Conservation (phyloP, 2,888 invertebrate genomes). For the Siphonodentalium dalli region DNA sequence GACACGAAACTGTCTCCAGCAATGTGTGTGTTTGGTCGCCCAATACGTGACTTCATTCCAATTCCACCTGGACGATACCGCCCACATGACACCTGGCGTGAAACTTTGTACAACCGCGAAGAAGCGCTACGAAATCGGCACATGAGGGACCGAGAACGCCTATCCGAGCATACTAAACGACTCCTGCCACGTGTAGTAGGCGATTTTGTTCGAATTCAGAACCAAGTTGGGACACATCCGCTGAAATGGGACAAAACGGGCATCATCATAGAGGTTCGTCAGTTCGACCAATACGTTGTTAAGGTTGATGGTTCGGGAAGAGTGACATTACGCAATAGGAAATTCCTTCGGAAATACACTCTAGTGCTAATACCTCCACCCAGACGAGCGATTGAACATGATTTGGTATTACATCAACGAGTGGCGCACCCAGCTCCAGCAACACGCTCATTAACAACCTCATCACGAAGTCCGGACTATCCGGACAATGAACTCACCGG, state of each 20-base stretch:
- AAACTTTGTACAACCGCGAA: constrained; percentile 15
- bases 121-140: constrained; percentile 19
- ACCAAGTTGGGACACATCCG: constrained; percentile 22
- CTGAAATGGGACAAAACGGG: constrained; percentile 27
- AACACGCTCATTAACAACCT: too few relatives aligned
- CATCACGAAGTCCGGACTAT: too few relatives aligned
- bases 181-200: constrained; percentile 26
- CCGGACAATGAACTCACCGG: too few relatives aligned
- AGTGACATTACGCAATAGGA: constrained; percentile 26
- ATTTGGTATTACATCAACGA: too few relatives aligned
- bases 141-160: constrained; percentile 21
- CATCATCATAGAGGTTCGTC: constrained; percentile 21
- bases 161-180: constrained; percentile 19
- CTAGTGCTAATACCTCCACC: background rate
- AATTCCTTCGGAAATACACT: constrained; percentile 26
- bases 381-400: too few relatives aligned
- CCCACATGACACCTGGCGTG: constrained; percentile 26
- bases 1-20: constrained; percentile 33
- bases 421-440: too few relatives aligned
- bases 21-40: constrained; percentile 30
- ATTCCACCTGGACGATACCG: constrained; percentile 23
- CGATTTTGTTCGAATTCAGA: constrained; percentile 28
- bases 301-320: constrained; percentile 29
- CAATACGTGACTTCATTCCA: constrained; percentile 27
- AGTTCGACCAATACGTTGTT: constrained; percentile 30